Evolutionary conservation across 2,888 invertebrate species (phyloP), one percentile per base, ranked within the genome.

Genomic region (Polymixis flavicincta): DNA sequence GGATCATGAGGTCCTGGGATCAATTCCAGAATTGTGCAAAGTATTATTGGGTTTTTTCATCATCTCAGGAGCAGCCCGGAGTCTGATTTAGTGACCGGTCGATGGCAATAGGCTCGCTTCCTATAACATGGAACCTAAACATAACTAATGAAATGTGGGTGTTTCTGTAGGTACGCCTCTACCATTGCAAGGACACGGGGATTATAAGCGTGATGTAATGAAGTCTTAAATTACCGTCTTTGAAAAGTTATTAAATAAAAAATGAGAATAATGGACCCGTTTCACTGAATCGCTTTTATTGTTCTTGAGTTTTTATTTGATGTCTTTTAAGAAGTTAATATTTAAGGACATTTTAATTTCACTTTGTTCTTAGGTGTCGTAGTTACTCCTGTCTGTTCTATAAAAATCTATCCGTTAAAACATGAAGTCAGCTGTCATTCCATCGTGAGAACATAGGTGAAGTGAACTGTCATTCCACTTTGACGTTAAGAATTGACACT

Each of bases 271-370:
- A 57, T 45, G 22, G 19, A 37, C 48, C 25, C 25, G 37, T 72
- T 75, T 74, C 22, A 13, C 57, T 48, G 37, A 74, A 72, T 48
- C 25, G 17, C 48, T 57, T 74, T 37, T 57, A 74, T 74, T 57
- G 25, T 17, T 57, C 25, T 37, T 64, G 19, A 17, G n/a, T 28
- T 63, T 32, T 52, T 52, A 14, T 52, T 74, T 45, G 28, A 52
- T 28, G n/a, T 42, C n/a, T 28, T 50, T 25, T 76, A 11, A 17
- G n/a, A 76, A 63, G 61, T 42, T 28, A 4, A 9, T 59, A n/a
- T n/a, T 76, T 22, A 17, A 45, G 60, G 32, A 52, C 5, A 17
- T 14, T n/a, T 5, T 7, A 9, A 28, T 52, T 73, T 37, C 4
- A 50, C 9, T n/a, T 59, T 75, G n/a, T 37, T n/a, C 17, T 48